Evolutionary conservation across 2,888 invertebrate species (phyloP), one percentile per base, ranked within the genome.

Genomic region (Augochlorella aurata): DNA sequence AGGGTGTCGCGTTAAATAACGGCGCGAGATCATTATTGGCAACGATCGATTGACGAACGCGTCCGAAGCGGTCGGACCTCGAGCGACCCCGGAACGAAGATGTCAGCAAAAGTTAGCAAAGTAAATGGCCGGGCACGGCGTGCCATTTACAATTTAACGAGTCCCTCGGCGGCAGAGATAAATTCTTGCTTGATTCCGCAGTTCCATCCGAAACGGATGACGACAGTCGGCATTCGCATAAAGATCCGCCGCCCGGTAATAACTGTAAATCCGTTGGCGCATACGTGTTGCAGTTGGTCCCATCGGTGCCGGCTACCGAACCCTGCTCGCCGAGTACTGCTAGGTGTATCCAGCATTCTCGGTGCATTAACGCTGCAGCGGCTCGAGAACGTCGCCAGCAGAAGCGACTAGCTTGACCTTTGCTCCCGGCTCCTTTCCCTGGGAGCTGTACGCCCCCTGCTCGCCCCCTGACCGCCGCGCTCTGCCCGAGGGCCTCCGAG

Each of bases 321-420:
- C 77, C 67, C 78, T 61, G 66, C 54, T 2, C 38, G 38, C 5
- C 38, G 29, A 29, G n/a, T n/a, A n/a, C n/a, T n/a, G n/a, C n/a
- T n/a, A 3, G 38, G 74, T 79, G 63, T 80, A 69, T 83, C 78
- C 63, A 61, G 61, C 81, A 87, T 85, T 75, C 77, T 67, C 73
- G 81, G 79, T 85, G 88, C 84, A 88, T 88, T 87, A 88, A 72
- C 85, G 85, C 79, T 82, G 63, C 71, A 81, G 66, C 79, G 76
- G 79, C 71, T 63, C 87, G 81, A 82, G 88, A 85, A 84, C 84
- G 81, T 81, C 83, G 74, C 74, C 80, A 83, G 84, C 85, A 86
- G 82, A 82, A 79, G 86, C 82, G 74, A 83, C 87, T 66, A 77
- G 74, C 69, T 85, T 88, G 88, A 88, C 88, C 88, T 82, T 76